Conservation (phyloP, 2,797 vertebrate genomes). For the Delichon dasypus region DNA sequence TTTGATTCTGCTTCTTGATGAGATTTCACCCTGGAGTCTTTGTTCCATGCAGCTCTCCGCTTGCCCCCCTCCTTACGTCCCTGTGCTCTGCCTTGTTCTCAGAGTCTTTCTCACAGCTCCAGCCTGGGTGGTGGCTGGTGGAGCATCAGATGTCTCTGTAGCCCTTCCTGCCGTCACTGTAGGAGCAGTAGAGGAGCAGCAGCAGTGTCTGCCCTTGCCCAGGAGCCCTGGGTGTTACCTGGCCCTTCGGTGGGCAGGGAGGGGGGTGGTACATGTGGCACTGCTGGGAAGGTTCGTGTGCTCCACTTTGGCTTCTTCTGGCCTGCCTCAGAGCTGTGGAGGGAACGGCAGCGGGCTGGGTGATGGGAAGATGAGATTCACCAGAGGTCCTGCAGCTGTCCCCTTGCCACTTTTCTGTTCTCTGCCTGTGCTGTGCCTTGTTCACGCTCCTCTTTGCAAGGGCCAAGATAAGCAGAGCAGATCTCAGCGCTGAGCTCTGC, state of each 20-base stretch:
- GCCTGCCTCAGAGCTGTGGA: fast-evolving
- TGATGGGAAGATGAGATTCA: fast-evolving
- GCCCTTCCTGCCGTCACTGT: fast-evolving
- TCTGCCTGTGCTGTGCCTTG: not conserved
- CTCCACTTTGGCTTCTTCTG: fast-evolving
- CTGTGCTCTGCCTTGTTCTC: not conserved
- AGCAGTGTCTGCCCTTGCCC: not conserved
- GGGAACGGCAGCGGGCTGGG: not conserved
- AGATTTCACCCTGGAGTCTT: not conserved
- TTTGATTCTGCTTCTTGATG: slow-evolving; percentile 9
- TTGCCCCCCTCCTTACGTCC: not conserved
- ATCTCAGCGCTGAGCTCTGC: not conserved
- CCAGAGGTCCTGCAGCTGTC: too few species aligned
- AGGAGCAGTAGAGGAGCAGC: not conserved
- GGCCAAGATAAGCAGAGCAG: not conserved
- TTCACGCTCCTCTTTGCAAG: fast-evolving
- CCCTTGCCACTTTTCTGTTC: fast-evolving
- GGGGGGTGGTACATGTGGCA: fast-evolving
- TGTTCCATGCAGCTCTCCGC: fast-evolving
- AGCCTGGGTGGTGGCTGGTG: fast-evolving
- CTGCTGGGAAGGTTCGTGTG: fast-evolving
- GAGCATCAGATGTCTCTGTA: not conserved
- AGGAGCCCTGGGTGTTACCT: not conserved
- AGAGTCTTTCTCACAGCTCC: not conserved
- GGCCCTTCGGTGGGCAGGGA: not conserved